Evolutionary conservation across 1,140 invertebrate genomes (phyloP).

Genomic region (Micrasema longulum): DNA sequence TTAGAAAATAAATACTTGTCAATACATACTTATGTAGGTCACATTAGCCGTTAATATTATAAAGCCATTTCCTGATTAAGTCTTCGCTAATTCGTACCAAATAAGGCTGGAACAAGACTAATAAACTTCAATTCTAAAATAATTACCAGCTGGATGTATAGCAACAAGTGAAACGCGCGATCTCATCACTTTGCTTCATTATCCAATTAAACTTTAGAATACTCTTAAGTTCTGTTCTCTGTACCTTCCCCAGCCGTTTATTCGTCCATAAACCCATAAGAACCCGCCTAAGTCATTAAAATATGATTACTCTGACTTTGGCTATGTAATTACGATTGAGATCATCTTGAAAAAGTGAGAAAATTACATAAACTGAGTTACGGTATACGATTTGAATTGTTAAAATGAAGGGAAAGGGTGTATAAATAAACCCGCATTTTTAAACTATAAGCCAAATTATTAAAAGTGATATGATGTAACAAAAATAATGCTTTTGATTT

Average conservation of each 20-base stretch:
- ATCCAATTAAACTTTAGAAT: slow-evolving; percentile 23
- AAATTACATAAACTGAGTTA: too few species aligned
- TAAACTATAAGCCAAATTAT: too few species aligned
- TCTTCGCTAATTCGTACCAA: too few species aligned
- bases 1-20: too few species aligned
- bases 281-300: slow-evolving; percentile 27
- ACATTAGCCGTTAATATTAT: too few species aligned
- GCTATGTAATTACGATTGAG: slow-evolving; percentile 36
- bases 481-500: too few species aligned
- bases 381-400: too few species aligned
- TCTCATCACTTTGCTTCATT: slow-evolving; percentile 34
- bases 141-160: slow-evolving; percentile 5
- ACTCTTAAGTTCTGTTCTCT: not conserved
- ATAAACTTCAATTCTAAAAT: slow-evolving; percentile 17
- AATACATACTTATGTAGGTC: too few species aligned
- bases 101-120: slow-evolving; percentile 10
- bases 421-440: too few species aligned
- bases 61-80: too few species aligned
- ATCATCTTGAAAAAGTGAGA: slow-evolving; percentile 20
- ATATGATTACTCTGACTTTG: slow-evolving; percentile 28
- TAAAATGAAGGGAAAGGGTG: too few species aligned
- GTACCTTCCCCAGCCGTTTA: slow-evolving; percentile 4
- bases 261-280: slow-evolving; percentile 33
- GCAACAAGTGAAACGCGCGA: slow-evolving; percentile 29
- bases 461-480: too few species aligned